A percentile compares a stretch with the other conserved stretches of the same genome.
Evolutionary conservation across 1,140 invertebrate species (phyloP).

Genomic region (Meloidogyne floridensis): DNA sequence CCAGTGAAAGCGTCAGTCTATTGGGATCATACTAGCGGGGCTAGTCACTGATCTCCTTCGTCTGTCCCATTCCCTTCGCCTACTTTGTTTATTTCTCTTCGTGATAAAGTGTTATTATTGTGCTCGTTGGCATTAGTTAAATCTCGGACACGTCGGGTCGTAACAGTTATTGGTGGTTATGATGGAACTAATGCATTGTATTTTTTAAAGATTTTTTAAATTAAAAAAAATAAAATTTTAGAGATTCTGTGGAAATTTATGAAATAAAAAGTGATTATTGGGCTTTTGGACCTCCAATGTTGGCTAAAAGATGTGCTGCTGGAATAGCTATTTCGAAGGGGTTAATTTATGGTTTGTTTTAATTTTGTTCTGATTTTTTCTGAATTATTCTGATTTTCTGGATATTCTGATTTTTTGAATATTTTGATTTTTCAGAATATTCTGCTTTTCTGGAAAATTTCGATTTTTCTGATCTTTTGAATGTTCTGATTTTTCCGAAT

Average conservation of each 20-base stretch:
- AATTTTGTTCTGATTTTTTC: slow-evolving; percentile 5
- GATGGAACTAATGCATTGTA: slow-evolving; percentile 67
- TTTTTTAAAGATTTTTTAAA: neutral
- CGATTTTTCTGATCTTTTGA: neutral
- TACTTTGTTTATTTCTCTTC: no score
- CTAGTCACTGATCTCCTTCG: no score
- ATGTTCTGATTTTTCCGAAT: neutral
- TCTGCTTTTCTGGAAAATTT: no score
- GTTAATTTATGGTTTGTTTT: slow-evolving; percentile 40
- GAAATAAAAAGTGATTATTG: slow-evolving; percentile 64
- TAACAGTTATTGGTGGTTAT: slow-evolving; percentile 61
- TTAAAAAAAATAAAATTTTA: slow-evolving; percentile 1
- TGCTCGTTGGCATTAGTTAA: no score
- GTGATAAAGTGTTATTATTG: no score
- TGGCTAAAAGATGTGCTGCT: slow-evolving; percentile 39
- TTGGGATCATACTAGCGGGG: no score
- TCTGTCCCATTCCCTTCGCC: no score
- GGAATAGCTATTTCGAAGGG: slow-evolving; percentile 45
- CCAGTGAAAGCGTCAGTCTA: no score
- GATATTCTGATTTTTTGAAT: slow-evolving; percentile 34
- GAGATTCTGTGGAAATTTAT: slow-evolving; percentile 65
- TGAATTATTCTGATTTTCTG: neutral
- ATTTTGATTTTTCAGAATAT: no score
- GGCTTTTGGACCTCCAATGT: slow-evolving; percentile 41
- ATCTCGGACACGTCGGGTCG: no score